Conservation (phyloP, 2,888 invertebrate genomes). For the Heliconius charithonia region DNA sequence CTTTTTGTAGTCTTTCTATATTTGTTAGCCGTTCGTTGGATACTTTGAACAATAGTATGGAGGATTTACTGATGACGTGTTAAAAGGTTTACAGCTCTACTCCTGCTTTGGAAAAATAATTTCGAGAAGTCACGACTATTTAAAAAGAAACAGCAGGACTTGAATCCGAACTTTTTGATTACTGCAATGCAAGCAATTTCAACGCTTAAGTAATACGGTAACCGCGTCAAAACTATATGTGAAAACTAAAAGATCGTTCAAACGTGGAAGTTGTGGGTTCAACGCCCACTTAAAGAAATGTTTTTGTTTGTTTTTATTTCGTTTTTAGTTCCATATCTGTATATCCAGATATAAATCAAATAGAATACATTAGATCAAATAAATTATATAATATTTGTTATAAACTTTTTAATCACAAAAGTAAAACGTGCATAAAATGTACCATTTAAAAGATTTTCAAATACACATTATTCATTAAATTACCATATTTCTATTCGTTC, state of each 20-base stretch:
- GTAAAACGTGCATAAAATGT: conserved; percentile 7
- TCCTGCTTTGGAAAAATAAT: not conserved
- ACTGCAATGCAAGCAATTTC: no score
- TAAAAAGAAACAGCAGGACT: not conserved
- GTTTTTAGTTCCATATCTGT: no score
- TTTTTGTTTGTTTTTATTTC: no score
- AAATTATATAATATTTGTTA: no score
- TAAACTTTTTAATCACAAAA: not conserved
- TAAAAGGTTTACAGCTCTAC: not conserved
- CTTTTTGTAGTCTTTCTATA: conserved; percentile 16
- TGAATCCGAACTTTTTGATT: not conserved
- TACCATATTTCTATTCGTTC: conserved; percentile 41
- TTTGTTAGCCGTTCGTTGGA: not conserved
- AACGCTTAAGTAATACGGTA: no score
- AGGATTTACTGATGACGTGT: not conserved
- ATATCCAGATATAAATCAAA: no score
- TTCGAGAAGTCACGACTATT: not conserved
- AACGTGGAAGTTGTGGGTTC: no score
- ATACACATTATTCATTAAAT: conserved; percentile 40
- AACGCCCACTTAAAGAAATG: no score
- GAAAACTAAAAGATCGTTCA: no score
- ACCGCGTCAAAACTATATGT: no score
- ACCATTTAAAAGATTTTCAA: conserved; percentile 25
- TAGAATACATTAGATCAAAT: no score
- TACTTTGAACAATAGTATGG: not conserved